A percentile compares a stretch with the other conserved stretches of the same genome.
Conservation (phyloP, 2,888 invertebrate species). For the Pandemis cinnamomeana region DNA sequence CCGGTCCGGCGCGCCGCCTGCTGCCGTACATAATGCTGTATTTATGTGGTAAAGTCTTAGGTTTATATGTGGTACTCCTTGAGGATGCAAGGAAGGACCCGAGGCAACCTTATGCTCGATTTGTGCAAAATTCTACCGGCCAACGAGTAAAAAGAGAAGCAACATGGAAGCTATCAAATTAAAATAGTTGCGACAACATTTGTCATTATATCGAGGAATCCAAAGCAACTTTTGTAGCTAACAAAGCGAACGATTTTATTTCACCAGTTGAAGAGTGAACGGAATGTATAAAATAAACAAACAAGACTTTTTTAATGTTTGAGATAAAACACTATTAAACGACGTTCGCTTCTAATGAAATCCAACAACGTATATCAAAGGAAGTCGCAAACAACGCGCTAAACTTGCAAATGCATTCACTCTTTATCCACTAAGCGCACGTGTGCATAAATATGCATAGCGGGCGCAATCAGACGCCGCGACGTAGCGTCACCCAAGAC, state of each 20-base stretch:
- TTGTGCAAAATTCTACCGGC: too few relatives aligned
- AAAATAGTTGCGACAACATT: too few relatives aligned
- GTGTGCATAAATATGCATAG: constrained; percentile 38
- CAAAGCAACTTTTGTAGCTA: too few relatives aligned
- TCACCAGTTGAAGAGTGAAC: too few relatives aligned
- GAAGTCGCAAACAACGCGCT: constrained; percentile 21
- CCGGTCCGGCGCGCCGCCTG: background rate
- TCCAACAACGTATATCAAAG: constrained; percentile 14
- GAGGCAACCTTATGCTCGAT: too few relatives aligned
- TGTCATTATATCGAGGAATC: too few relatives aligned
- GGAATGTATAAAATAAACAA: background rate
- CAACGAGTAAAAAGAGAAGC: too few relatives aligned
- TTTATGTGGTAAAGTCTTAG: background rate
- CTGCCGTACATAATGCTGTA: background rate
- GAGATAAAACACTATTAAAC: background rate
- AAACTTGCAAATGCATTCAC: constrained; percentile 35
- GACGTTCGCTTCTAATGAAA: background rate
- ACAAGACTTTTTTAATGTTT: too few relatives aligned
- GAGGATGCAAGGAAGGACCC: too few relatives aligned
- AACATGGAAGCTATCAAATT: too few relatives aligned
- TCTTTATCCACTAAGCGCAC: constrained; percentile 26
- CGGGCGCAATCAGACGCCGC: constrained; percentile 25
- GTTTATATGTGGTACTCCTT: too few relatives aligned
- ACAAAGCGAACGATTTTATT: too few relatives aligned
- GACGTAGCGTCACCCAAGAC: constrained; percentile 15